Evolutionary conservation across 2,797 vertebrate genomes (phyloP).

Genomic region (Mastacembelus armatus): DNA sequence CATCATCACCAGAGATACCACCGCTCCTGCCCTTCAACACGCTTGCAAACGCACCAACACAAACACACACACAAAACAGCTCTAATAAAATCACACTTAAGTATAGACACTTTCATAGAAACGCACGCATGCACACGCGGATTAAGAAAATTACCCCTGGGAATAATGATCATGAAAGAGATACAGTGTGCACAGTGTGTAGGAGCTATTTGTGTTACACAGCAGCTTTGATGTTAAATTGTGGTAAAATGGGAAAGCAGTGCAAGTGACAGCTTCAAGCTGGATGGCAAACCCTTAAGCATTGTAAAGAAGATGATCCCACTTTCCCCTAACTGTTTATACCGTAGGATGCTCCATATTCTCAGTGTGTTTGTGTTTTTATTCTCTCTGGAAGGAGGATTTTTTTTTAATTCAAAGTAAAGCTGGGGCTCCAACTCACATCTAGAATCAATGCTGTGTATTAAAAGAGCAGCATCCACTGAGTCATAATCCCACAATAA

Average conservation of each 20-base stretch:
- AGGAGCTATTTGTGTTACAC: conserved; percentile 33
- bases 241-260: conserved; percentile 30
- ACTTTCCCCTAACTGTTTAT: conserved; percentile 32
- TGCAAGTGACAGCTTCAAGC: conserved; percentile 39
- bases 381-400: conserved; percentile 4
- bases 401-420: conserved; percentile 41
- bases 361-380: conserved; percentile 22
- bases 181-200: conserved; percentile 29
- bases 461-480: conserved; percentile 61
- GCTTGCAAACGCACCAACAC: not conserved
- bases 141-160: conserved; percentile 41
- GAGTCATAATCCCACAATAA: conserved; percentile 77
- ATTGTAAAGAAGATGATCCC: conserved; percentile 25
- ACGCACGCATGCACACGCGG: not conserved
- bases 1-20: conserved; percentile 52
- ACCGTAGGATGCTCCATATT: conserved; percentile 31
- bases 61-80: not conserved
- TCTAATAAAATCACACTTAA: not conserved
- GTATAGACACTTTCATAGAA: not conserved
- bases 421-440: conserved; percentile 51
- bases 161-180: conserved; percentile 63
- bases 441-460: conserved; percentile 63
- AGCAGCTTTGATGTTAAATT: conserved; percentile 65
- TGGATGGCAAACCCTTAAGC: conserved; percentile 37
- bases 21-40: conserved; percentile 37